phyloP scores from a whole-genome alignment of 2,888 invertebrate genomes.

The Drosophila imparisetae region DNA sequence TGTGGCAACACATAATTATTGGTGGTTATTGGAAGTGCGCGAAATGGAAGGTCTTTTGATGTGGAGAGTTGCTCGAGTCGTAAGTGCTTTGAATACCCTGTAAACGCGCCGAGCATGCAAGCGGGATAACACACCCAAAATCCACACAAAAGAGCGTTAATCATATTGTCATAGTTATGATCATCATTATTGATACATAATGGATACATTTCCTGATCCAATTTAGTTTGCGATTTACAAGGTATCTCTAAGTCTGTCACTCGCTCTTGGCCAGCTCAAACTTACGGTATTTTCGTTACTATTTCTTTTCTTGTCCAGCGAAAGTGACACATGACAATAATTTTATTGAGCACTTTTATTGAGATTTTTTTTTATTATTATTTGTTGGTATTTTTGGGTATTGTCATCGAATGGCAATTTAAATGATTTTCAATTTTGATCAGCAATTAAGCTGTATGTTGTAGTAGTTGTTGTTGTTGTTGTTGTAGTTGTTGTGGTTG shows the following conservation, averaged over 20 bases:
- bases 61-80: neutral
- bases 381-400: conserved; percentile 1
- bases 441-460: conserved; percentile 40
- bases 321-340: conserved; percentile 24
- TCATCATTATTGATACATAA: neutral
- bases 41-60: neutral
- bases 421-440: conserved; percentile 53
- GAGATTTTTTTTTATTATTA: neutral
- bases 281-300: neutral
- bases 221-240: neutral
- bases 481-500: neutral
- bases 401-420: conserved; percentile 41
- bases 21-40: neutral
- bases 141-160: neutral
- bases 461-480: neutral
- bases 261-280: neutral
- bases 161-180: neutral
- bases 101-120: neutral
- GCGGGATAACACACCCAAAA: neutral
- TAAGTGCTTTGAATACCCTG: conserved; percentile 15
- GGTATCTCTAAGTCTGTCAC: neutral
- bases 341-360: neutral
- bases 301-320: conserved; percentile 10
- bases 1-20: conserved; percentile 30
- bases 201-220: neutral